Percentiles rank a stretch among this genome's conserved stretches.
Conservation (phyloP, 2,113 vertebrate genomes). For the Oncorhynchus masou region DNA sequence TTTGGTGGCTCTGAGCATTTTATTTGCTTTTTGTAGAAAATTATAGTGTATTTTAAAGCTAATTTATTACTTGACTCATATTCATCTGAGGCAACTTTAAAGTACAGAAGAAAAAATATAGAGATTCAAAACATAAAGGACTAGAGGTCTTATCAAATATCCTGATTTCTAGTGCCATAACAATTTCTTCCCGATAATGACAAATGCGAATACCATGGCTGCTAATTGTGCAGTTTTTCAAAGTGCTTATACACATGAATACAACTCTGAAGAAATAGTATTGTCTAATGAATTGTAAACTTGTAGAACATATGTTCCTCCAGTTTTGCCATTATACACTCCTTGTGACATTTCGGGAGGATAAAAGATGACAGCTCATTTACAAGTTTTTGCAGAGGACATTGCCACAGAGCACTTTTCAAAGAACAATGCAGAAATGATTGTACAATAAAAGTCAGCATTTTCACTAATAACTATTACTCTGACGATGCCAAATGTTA, state of each 20-base stretch:
- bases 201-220: conserved; percentile 23
- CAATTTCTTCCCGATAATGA: conserved; percentile 33
- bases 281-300: not conserved
- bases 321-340: not conserved
- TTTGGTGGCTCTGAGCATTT: conserved; percentile 34
- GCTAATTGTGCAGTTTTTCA: conserved; percentile 23
- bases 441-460: conserved; percentile 57
- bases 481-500: too few species aligned
- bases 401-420: conserved; percentile 66
- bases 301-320: not conserved
- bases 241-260: conserved; percentile 1
- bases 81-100: conserved; percentile 30
- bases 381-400: conserved; percentile 29
- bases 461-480: conserved; percentile 50
- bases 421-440: conserved; percentile 57
- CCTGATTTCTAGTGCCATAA: conserved; percentile 61
- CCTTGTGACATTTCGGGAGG: not conserved
- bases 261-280: conserved; percentile 14
- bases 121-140: not conserved
- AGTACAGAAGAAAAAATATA: conserved; percentile 12
- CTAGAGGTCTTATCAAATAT: conserved; percentile 31
- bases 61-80: conserved; percentile 43
- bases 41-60: conserved; percentile 42
- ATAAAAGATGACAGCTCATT: conserved; percentile 6
- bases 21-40: conserved; percentile 48